Base-by-base conservation (phyloP, 1,140 invertebrate genomes). In the Hyles euphorbiae region DNA sequence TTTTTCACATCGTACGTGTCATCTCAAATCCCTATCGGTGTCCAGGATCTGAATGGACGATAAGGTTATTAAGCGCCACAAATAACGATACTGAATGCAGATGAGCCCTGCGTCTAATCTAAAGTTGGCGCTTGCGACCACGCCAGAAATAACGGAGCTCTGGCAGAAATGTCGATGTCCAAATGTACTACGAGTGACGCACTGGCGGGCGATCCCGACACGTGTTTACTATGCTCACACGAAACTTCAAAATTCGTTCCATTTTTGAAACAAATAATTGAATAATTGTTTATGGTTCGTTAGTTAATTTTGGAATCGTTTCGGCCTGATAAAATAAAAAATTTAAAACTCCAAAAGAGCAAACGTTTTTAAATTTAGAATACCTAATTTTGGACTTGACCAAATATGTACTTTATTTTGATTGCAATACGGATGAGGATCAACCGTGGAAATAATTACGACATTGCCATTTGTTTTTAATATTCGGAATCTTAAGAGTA, bases 101-200 rank as follows among this genome's bases (percentile, higher is more conserved):
- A 81, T 76, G 78, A 82, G 80, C 76, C 66, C 77, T 78, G 72
- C 57, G 58, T 71, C 70, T 68, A 78, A 75, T 83, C 81, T 82
- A 79, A 78, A 83, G 73, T 82, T 79, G 79, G 81, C 76, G 74
- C 68, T 70, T 64, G 70, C n/a, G 34, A 60, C 71, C 69, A 47
- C 53, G 75, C 74, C 78, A 81, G 72, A 83, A 86, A 86, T 86
- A 83, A 78, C 76, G 68, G 57, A 63, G 67, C 75, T 68, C 65
- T 65, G 53, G 61, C 72, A 81, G 60, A 81, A 74, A 82, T 78
- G 76, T 81, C 81, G 76, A 79, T 76, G 70, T 67, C 72, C 70
- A 75, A 79, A 68, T 65, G 46, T 44, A 67, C 66, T 67, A 63
- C 63, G 61, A 63, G 61, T 76, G 72, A 64, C 67, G 63, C 60